These are phyloP conservation scores for Listronotus bonariensis DNA, from an alignment of 1,140 invertebrate genomes.

Conservation along the genomic window DNA sequence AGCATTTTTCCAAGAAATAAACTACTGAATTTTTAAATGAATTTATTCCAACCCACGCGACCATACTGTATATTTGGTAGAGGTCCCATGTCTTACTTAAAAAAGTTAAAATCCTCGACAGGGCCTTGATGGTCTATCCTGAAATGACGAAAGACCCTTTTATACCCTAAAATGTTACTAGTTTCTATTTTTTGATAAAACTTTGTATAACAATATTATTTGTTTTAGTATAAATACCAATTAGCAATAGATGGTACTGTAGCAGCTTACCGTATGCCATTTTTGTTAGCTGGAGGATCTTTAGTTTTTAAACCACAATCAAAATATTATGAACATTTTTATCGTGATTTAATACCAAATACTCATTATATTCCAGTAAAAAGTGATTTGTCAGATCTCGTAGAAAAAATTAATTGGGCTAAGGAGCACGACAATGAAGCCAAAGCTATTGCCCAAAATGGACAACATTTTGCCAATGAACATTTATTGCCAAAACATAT, in stretches of 20 bases:
- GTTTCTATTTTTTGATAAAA: no score
- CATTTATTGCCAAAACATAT: constrained; percentile 85
- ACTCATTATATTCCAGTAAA: constrained; percentile 86
- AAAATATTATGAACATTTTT: constrained; percentile 94
- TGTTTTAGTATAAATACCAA: constrained; percentile 92
- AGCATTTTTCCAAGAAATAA: no score
- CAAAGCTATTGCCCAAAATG: constrained; percentile 71
- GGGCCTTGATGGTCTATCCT: no score
- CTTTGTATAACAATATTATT: no score
- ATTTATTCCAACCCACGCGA: no score
- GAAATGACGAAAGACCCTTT: no score
- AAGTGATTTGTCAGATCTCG: constrained; percentile 78
- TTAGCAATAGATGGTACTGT: constrained; percentile 95
- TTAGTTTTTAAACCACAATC: constrained; percentile 93
- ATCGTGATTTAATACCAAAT: constrained; percentile 73
- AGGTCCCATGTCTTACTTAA: no score
- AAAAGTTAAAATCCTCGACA: no score
- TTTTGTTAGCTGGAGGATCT: constrained; percentile 83
- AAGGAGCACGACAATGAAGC: constrained; percentile 75
- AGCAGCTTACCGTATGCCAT: constrained; percentile 92
- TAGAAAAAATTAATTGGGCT: constrained; percentile 82
- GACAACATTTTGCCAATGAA: constrained; percentile 73
- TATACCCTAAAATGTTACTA: no score
- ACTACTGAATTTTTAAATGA: no score
- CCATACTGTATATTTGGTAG: no score